These are phyloP conservation scores for Temnothorax ravouxi DNA, from an alignment of 2,888 invertebrate species.

Conservation along the genomic window DNA sequence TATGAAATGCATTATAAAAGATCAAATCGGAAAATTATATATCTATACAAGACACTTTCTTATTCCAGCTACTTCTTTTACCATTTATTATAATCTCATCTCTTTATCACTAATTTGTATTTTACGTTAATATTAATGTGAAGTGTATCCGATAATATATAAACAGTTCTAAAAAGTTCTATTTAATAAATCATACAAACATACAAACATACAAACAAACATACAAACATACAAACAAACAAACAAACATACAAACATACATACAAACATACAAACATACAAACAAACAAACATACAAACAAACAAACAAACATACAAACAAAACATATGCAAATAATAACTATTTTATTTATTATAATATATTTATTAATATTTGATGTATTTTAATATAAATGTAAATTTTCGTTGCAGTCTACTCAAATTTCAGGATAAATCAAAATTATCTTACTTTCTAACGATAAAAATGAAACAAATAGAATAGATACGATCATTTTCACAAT, in stretches of 20 bases:
- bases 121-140: background rate
- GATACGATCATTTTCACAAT: background rate
- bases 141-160: too few species aligned
- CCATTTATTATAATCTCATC: background rate
- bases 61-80: background rate
- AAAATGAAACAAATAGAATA: background rate
- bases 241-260: too few species aligned
- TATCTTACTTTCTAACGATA: background rate
- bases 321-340: background rate
- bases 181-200: too few species aligned
- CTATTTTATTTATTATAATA: conserved; percentile 5
- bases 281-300: too few species aligned
- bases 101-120: background rate
- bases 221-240: too few species aligned
- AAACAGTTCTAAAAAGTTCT: too few species aligned
- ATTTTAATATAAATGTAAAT: background rate
- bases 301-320: too few species aligned
- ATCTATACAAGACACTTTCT: background rate
- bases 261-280: too few species aligned
- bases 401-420: background rate
- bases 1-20: background rate
- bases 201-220: too few species aligned
- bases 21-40: background rate
- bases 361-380: background rate
- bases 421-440: conserved; percentile 9